Base-by-base conservation (phyloP, 2,797 vertebrate species). In the Trematomus bernacchii region DNA sequence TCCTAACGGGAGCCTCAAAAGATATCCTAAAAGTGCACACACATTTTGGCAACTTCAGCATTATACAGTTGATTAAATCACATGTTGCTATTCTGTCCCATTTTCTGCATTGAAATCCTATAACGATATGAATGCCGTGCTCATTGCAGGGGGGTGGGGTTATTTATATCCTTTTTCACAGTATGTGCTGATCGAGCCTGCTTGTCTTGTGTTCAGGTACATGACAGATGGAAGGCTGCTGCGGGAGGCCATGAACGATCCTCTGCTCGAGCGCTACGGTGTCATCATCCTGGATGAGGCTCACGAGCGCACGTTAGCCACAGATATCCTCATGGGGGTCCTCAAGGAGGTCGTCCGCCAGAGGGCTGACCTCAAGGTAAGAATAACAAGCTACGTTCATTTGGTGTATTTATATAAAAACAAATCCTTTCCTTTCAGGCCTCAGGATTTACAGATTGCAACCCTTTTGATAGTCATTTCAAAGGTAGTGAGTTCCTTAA, bases 181-280 rank as follows among this genome's bases (percentile, higher is more conserved):
- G 43, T 54, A 15, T 30, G 1, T 6, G 2, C 30, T 62, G 16
- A 64, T 46, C 10, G 66, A 68, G 53, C 14, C n/a, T 50, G 18
- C 27, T 2, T 61, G 18, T 69, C 50, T 12, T 48, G 27, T 74
- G 0, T 57, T 76, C 37, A 98, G 97, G 86, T 98, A 99, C 79
- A 99, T 98, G 97, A 98, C 97, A 81, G 98, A 99, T 71, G 98
- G 98, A 65, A 99, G 98, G 98, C 83, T 99, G 82, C 96, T 99
- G 73, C 96, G 98, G 52, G 98, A 99, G 90, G 97, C 97, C n/a
- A 99, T 99, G 97, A 99, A 99, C 1, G 97, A 99, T 89, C 97
- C 97, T n/a, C 94, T 99, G 72, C 93, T 99, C 63, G 98, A 99
- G 77, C 96, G 97, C 55, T 99, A 98, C 0, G 97, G 97, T 54